A percentile compares a stretch with the other conserved stretches of the same genome.
These are phyloP conservation scores for Leptura quadrifasciata DNA, from an alignment of 2,888 invertebrate genomes.

Conservation along the genomic window DNA sequence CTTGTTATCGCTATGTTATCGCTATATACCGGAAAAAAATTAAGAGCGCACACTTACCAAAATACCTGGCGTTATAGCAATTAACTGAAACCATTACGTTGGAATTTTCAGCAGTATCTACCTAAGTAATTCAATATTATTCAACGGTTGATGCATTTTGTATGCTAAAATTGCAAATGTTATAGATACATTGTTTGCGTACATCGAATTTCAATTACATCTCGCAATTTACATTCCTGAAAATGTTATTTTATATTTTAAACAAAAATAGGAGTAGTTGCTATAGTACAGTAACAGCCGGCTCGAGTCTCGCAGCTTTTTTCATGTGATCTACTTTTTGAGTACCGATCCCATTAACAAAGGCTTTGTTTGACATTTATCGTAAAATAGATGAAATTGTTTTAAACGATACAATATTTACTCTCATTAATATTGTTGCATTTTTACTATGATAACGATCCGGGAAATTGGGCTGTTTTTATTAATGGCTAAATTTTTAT, in stretches of 20 bases:
- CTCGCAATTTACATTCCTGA: background rate
- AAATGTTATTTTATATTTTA: background rate
- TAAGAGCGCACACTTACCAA: background rate
- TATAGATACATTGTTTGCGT: background rate
- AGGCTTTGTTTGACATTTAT: background rate
- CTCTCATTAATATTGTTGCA: too few relatives aligned
- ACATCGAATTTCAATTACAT: conserved; percentile 15
- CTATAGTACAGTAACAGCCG: background rate
- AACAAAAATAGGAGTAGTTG: background rate
- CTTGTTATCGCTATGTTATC: too few relatives aligned
- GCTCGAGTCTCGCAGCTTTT: background rate
- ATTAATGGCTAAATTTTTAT: too few relatives aligned
- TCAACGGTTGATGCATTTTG: conserved; percentile 13
- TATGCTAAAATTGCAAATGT: background rate
- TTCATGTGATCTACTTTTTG: background rate
- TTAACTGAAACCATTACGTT: background rate
- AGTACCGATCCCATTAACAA: background rate
- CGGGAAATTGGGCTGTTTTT: too few relatives aligned
- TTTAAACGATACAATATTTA: too few relatives aligned
- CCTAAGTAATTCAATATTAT: background rate
- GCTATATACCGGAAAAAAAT: background rate
- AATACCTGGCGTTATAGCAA: background rate
- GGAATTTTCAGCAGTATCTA: background rate
- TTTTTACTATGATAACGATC: too few relatives aligned
- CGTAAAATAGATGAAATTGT: background rate